Conservation (phyloP, 1,140 invertebrate species). For the Drosophila burlai region DNA sequence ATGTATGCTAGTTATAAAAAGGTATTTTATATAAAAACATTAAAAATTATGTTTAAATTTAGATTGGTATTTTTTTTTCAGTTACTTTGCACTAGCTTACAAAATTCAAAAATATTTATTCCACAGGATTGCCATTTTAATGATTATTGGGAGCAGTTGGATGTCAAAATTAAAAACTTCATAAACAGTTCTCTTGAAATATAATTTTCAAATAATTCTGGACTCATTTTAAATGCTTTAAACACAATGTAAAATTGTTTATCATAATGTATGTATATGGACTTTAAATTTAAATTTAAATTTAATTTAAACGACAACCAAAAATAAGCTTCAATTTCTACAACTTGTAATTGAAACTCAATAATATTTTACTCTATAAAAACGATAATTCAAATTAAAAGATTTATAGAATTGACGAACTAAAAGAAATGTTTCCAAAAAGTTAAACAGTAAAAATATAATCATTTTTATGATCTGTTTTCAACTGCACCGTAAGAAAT, state of each 20-base stretch:
- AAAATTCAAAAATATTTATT: slow-evolving; percentile 3
- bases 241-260: not conserved
- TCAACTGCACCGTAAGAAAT: slow-evolving; percentile 15
- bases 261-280: not conserved
- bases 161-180: not conserved
- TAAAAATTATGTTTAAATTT: slow-evolving; percentile 65
- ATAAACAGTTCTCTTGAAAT: no score
- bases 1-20: slow-evolving; percentile 59
- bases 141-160: not conserved
- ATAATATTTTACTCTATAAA: not conserved
- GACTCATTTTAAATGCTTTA: not conserved
- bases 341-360: no score
- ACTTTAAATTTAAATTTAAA: not conserved
- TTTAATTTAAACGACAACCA: not conserved
- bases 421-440: not conserved
- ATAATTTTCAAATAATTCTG: not conserved
- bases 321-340: not conserved
- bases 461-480: not conserved
- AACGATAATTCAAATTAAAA: not conserved
- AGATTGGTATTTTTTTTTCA: slow-evolving; percentile 15
- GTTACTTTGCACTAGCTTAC: not conserved
- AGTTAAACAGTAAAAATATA: not conserved
- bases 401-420: not conserved
- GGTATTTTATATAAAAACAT: slow-evolving; percentile 68
- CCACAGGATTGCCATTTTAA: not conserved